phyloP scores from a whole-genome alignment of 1,140 invertebrate genomes.

The Papilio polytes region DNA sequence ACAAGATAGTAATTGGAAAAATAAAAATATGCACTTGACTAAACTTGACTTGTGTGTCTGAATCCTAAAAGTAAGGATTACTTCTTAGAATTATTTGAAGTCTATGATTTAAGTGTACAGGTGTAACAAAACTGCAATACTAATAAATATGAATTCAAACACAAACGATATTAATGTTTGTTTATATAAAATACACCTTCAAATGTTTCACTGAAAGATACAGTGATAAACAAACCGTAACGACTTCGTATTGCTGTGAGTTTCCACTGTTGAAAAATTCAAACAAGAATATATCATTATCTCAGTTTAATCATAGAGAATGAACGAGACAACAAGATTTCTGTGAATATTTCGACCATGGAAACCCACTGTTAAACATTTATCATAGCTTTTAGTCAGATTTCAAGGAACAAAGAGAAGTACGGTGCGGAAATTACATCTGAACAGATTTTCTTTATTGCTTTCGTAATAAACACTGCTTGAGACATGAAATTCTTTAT shows the following conservation, averaged over 20 bases:
- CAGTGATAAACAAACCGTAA: constrained; percentile 9
- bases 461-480: no score
- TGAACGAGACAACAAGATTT: no score
- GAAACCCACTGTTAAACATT: no score
- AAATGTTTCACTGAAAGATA: constrained; percentile 4
- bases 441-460: no score
- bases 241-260: not conserved
- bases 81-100: not conserved
- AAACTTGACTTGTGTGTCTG: not conserved
- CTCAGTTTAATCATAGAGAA: no score
- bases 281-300: no score
- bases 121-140: not conserved
- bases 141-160: constrained; percentile 11
- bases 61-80: not conserved
- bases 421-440: no score
- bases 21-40: not conserved
- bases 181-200: constrained; percentile 24
- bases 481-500: no score
- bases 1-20: not conserved
- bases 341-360: no score
- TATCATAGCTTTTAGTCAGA: no score
- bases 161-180: constrained; percentile 17
- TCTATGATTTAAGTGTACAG: not conserved
- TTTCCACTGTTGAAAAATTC: not conserved
- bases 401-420: no score